Conservation (phyloP, 2,797 vertebrate genomes). For the Mormyrops boulengeri region DNA sequence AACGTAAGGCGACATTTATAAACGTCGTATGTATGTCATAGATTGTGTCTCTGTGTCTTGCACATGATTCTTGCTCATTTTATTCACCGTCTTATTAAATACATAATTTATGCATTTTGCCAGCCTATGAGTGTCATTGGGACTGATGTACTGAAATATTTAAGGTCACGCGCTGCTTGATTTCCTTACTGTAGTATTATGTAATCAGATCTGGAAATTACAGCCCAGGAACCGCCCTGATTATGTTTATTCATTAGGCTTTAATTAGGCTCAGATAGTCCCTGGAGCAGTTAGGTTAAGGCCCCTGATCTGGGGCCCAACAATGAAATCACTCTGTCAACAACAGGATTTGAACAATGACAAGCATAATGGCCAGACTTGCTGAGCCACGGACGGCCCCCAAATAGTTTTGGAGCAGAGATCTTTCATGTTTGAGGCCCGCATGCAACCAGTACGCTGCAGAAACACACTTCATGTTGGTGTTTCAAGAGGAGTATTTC, state of each 20-base stretch:
- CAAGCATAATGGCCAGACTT: neutral
- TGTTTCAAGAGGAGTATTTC: neutral
- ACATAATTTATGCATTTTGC: conserved; percentile 47
- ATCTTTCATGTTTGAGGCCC: neutral
- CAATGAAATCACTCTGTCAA: neutral
- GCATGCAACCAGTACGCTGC: neutral
- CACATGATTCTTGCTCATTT: neutral
- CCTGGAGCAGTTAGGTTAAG: neutral
- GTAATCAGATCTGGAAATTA: neutral
- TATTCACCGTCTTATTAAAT: conserved; percentile 53
- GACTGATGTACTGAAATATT: neutral
- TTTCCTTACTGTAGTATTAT: neutral
- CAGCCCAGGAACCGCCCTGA: neutral
- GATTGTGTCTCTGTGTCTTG: neutral
- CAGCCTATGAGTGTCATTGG: neutral
- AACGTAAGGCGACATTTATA: neutral
- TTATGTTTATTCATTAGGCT: neutral
- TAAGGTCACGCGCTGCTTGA: neutral
- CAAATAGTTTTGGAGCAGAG: neutral
- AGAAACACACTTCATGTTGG: neutral
- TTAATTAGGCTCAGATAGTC: neutral
- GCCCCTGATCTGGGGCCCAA: neutral
- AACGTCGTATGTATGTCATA: neutral
- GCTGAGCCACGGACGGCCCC: neutral
- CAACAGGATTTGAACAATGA: neutral